Evolutionary conservation across 2,797 vertebrate species (phyloP).

Genomic region (Neosalanx taihuensis): DNA sequence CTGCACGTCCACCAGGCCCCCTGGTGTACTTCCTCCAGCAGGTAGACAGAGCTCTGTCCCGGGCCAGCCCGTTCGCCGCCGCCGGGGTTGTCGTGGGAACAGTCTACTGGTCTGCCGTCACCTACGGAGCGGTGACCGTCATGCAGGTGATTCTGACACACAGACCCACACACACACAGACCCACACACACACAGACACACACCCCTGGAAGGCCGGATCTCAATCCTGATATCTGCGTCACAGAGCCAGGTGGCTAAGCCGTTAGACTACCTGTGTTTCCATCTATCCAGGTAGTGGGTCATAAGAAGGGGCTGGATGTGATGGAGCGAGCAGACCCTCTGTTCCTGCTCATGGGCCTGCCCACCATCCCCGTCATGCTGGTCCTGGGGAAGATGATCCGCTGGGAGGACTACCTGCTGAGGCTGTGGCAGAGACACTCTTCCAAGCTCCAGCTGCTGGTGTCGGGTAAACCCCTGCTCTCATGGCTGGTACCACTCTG

Average conservation of each 20-base stretch:
- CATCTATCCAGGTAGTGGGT: conserved; percentile 71
- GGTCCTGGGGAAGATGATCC: conserved; percentile 78
- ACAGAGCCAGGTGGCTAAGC: no score
- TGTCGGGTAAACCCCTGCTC: conserved; percentile 46
- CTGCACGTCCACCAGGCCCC: conserved; percentile 55
- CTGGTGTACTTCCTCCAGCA: conserved; percentile 76
- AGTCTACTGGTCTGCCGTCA: conserved; percentile 77
- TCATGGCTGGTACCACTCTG: not conserved
- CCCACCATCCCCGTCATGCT: conserved; percentile 77
- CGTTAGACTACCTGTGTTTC: no score
- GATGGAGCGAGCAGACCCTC: conserved; percentile 77
- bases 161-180: not conserved
- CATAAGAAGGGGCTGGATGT: conserved; percentile 76
- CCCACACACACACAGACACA: no score
- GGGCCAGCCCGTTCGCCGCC: conserved; percentile 72
- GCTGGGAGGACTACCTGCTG: conserved; percentile 77
- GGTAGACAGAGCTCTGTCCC: conserved; percentile 68
- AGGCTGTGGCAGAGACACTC: conserved; percentile 72
- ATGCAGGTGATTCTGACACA: conserved; percentile 70
- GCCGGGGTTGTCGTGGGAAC: conserved; percentile 74
- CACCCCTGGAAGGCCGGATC: not conserved
- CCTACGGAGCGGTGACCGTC: conserved; percentile 79
- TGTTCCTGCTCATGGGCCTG: conserved; percentile 76
- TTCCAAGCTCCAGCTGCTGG: conserved; percentile 50
- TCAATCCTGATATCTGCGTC: not conserved